phyloP scores from a whole-genome alignment of 1,140 invertebrate species.

The Leptoteleia sp. region DNA sequence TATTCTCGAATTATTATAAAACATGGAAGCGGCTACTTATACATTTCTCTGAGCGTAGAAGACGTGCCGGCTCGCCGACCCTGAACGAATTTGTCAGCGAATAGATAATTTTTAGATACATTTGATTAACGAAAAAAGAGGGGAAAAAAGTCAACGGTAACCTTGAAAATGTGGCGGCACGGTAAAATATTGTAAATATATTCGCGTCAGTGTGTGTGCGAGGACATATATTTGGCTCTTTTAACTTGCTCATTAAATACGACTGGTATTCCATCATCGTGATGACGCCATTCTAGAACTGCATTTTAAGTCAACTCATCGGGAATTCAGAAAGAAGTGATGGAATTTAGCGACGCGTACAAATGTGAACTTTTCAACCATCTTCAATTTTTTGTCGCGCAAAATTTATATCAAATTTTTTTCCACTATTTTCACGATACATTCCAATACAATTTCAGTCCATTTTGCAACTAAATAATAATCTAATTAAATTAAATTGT shows the following conservation, averaged over 20 bases:
- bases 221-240: conserved; percentile 21
- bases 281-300: conserved; percentile 48
- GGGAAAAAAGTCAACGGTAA: conserved; percentile 20
- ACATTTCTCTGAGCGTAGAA: too few relatives aligned
- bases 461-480: too few relatives aligned
- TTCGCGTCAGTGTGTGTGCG: background rate
- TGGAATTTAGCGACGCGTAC: too few relatives aligned
- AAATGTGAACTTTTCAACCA: too few relatives aligned
- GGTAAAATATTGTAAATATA: conserved; percentile 3
- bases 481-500: too few relatives aligned
- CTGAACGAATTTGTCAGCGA: conserved; percentile 29
- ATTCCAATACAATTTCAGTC: too few relatives aligned
- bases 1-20: too few relatives aligned
- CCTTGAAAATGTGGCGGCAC: conserved; percentile 19
- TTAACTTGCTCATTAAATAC: conserved; percentile 44
- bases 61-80: conserved; percentile 5
- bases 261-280: conserved; percentile 47
- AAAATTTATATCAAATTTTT: too few relatives aligned
- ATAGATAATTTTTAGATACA: conserved; percentile 26
- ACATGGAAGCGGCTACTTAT: too few relatives aligned
- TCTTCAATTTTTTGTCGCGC: too few relatives aligned
- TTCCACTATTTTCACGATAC: too few relatives aligned
- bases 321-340: conserved; percentile 10
- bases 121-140: conserved; percentile 40
- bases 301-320: conserved; percentile 45